phyloP scores from a whole-genome alignment of 2,888 invertebrate species.

The Colletes collaris region DNA sequence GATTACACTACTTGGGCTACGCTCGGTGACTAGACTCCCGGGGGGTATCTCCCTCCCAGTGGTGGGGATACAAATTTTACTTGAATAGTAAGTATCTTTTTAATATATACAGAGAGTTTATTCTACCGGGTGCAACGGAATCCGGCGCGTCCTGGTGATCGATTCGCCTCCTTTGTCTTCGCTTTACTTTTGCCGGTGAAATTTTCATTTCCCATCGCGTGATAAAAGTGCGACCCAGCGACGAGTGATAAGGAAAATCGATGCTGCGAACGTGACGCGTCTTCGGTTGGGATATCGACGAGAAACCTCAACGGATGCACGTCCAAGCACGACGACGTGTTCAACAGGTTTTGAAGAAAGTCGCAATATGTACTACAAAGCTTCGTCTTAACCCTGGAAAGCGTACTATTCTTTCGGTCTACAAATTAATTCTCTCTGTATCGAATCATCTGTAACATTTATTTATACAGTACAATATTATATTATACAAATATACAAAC shows the following conservation, averaged over 20 bases:
- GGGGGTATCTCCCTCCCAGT: too few relatives aligned
- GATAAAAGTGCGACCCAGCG: conserved; percentile 54
- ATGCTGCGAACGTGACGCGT: conserved; percentile 53
- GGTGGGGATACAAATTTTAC: too few relatives aligned
- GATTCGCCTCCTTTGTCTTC: conserved; percentile 50
- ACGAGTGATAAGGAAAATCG: conserved; percentile 60
- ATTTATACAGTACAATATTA: too few relatives aligned
- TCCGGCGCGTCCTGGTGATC: conserved; percentile 33
- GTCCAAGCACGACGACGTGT: conserved; percentile 22
- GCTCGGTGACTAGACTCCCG: too few relatives aligned
- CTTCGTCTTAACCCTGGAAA: conserved; percentile 33
- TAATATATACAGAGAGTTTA: too few relatives aligned
- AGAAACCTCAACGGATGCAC: conserved; percentile 29
- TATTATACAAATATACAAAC: too few relatives aligned
- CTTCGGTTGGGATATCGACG: conserved; percentile 45
- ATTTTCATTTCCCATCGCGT: conserved; percentile 53
- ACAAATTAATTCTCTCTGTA: too few relatives aligned
- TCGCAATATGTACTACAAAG: conserved; percentile 24
- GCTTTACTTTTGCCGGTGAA: conserved; percentile 39
- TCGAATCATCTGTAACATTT: too few relatives aligned
- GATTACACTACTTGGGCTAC: too few relatives aligned
- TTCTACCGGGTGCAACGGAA: too few relatives aligned
- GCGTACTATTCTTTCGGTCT: too few relatives aligned
- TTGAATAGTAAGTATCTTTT: too few relatives aligned
- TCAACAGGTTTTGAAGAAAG: conserved; percentile 64